phyloP scores from a whole-genome alignment of 2,888 invertebrate genomes.

The Hymenopus coronatus region DNA sequence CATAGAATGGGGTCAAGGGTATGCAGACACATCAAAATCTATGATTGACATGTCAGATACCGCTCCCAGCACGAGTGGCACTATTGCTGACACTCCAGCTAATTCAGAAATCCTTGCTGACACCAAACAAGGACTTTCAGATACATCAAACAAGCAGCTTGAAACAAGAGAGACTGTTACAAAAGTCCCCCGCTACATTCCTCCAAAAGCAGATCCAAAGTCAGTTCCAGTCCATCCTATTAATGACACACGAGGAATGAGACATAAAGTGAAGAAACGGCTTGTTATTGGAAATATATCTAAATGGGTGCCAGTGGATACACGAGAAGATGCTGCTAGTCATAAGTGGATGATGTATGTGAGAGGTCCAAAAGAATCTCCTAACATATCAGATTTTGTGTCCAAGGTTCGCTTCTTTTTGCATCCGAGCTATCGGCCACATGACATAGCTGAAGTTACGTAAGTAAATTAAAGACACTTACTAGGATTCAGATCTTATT shows the following conservation, averaged over 20 bases:
- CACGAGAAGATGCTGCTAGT: constrained; percentile 66
- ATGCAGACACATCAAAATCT: not conserved
- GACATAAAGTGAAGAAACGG: constrained; percentile 42
- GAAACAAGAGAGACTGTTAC: constrained; percentile 37
- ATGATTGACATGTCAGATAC: not conserved
- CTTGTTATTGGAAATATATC: constrained; percentile 71
- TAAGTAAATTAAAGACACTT: constrained; percentile 47
- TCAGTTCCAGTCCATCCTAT: constrained; percentile 35
- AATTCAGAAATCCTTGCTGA: not conserved
- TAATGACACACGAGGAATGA: constrained; percentile 43
- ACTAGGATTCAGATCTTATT: not conserved
- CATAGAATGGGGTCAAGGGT: not conserved
- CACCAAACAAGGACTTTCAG: not conserved
- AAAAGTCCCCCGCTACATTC: constrained; percentile 48
- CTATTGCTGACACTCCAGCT: not conserved
- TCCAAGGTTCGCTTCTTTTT: constrained; percentile 74
- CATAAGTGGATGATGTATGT: constrained; percentile 92
- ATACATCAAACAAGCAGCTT: constrained; percentile 13
- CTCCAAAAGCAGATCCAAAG: constrained; percentile 43
- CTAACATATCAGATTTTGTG: constrained; percentile 61
- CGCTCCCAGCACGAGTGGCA: not conserved
- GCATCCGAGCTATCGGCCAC: constrained; percentile 83
- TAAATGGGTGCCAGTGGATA: constrained; percentile 72
- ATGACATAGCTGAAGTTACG: constrained; percentile 77
- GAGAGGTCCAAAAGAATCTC: constrained; percentile 62